Percentiles rank a stretch among this genome's conserved stretches.
These are phyloP conservation scores for Polia nebulosa DNA, from an alignment of 2,888 invertebrate species.

Conservation along the genomic window DNA sequence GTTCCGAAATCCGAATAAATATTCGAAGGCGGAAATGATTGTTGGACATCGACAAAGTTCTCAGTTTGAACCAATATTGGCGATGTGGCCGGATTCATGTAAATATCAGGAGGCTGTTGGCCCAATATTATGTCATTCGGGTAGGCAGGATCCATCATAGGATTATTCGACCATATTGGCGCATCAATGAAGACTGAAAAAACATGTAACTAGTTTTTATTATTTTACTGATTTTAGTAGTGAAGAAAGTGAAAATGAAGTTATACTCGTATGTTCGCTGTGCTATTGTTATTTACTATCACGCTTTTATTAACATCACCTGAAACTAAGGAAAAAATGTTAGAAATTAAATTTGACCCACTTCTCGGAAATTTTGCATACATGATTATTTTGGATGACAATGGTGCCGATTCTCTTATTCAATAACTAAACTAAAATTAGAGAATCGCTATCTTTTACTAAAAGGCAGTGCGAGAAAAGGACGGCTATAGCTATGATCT, in stretches of 20 bases:
- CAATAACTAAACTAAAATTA: too few relatives aligned
- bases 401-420: too few relatives aligned
- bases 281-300: too few relatives aligned
- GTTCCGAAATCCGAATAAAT: constrained; percentile 65
- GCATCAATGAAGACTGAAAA: constrained; percentile 45
- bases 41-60: constrained; percentile 32
- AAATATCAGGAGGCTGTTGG: neutral
- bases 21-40: constrained; percentile 80
- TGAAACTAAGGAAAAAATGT: too few relatives aligned
- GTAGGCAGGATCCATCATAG: neutral
- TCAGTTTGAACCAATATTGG: constrained; percentile 60
- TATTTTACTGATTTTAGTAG: neutral
- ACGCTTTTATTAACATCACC: too few relatives aligned
- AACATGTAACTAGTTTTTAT: neutral
- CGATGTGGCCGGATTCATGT: neutral
- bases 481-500: too few relatives aligned
- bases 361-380: too few relatives aligned
- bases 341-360: too few relatives aligned
- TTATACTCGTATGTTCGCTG: neutral
- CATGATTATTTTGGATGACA: too few relatives aligned
- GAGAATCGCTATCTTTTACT: too few relatives aligned
- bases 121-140: constrained; percentile 10
- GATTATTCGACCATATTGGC: constrained; percentile 53
- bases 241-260: neutral
- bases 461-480: too few relatives aligned